Percentiles rank a stretch among this genome's conserved stretches.
Conservation (phyloP, 2,888 invertebrate species). For the Lithophane socia region DNA sequence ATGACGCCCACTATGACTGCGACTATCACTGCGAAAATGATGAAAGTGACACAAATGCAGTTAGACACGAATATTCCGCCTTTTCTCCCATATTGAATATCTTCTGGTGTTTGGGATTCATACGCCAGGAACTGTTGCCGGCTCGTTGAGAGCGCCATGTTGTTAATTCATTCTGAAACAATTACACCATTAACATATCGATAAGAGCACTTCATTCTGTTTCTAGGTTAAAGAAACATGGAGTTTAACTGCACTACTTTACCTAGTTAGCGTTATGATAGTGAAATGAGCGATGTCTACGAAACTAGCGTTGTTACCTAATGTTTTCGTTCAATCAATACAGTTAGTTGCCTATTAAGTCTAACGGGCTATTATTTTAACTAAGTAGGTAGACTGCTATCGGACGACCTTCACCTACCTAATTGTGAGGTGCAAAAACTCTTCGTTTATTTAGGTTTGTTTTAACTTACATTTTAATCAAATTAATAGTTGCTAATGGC, state of each 20-base stretch:
- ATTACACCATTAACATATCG: conserved; percentile 33
- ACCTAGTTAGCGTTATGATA: conserved; percentile 21
- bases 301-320: conserved; percentile 15
- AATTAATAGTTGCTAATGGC: not conserved
- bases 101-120: conserved; percentile 87
- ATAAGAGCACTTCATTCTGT: conserved; percentile 18
- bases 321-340: conserved; percentile 43
- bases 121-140: conserved; percentile 91
- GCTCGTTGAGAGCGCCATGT: conserved; percentile 87
- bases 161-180: conserved; percentile 79
- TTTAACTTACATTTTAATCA: conserved; percentile 11
- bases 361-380: conserved; percentile 48
- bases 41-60: conserved; percentile 88
- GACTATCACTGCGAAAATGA: conserved; percentile 79
- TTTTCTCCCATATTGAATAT: conserved; percentile 90
- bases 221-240: conserved; percentile 47
- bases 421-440: conserved; percentile 5
- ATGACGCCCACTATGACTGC: conserved; percentile 84
- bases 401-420: conserved; percentile 43
- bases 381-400: conserved; percentile 15
- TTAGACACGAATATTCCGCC: conserved; percentile 92
- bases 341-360: conserved; percentile 3
- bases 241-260: conserved; percentile 13
- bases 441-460: conserved; percentile 21
- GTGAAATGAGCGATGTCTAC: conserved; percentile 36